These are phyloP conservation scores for Galerucella pusilla DNA, from an alignment of 2,888 invertebrate species.

Conservation along the genomic window DNA sequence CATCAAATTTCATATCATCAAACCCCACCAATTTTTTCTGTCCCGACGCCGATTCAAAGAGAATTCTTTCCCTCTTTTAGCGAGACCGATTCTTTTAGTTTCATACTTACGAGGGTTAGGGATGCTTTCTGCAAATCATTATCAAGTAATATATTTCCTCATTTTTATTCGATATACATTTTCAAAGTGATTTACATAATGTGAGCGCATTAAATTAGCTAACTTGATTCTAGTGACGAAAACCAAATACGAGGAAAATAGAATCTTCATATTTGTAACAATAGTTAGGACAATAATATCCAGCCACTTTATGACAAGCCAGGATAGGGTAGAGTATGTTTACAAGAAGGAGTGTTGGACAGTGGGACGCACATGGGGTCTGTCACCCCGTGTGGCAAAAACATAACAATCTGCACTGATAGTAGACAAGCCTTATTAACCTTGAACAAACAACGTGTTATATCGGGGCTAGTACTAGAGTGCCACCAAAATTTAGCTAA, in stretches of 20 bases:
- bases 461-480: too few species aligned
- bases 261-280: background rate
- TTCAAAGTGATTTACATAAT: constrained; percentile 30
- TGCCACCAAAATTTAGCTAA: too few species aligned
- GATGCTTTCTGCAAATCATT: constrained; percentile 34
- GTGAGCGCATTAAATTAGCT: constrained; percentile 26
- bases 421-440: too few species aligned
- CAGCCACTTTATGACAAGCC: too few species aligned
- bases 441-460: too few species aligned
- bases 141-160: constrained; percentile 33
- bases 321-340: too few species aligned
- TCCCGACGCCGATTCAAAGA: background rate
- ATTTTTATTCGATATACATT: constrained; percentile 27
- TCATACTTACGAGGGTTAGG: constrained; percentile 4
- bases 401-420: too few species aligned
- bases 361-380: too few species aligned
- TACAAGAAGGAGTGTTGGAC: too few species aligned
- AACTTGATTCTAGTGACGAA: constrained; percentile 12
- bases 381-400: too few species aligned
- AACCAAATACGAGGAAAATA: constrained; percentile 4
- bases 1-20: too few species aligned
- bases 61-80: constrained; percentile 15
- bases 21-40: background rate
- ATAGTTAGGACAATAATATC: too few species aligned
- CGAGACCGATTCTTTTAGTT: constrained; percentile 17